Evolutionary conservation across 2,797 vertebrate genomes (phyloP), one percentile per base, ranked within the genome.

Genomic region (Molossus molossus): DNA sequence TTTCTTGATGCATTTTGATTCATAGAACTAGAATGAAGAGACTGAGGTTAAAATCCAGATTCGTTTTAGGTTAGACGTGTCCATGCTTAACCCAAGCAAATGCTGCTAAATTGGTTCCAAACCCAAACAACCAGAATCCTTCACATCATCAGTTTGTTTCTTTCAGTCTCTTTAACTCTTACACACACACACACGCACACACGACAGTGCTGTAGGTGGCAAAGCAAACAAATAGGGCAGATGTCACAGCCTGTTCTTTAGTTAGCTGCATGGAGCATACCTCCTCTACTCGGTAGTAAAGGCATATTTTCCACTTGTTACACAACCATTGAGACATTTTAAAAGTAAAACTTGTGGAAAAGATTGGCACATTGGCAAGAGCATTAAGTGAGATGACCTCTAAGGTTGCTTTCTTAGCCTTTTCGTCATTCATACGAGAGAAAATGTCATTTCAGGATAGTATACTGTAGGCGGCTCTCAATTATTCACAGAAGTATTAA

Each of bases 221-320:
- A 90, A 94, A 90, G 60, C 60, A 96, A 96, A 97, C 75, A 94
- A 55, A 88, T 10, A 3, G 6, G 53, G 58, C n/a, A 79, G 5
- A 37, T 48, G 81, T 93, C 91, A 92, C 17, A 87, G 88, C 21
- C 65, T 95, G 12, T 84, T 95, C 95, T 96, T 73, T 55, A 76
- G 55, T 20, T 75, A 90, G 50, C 6, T 94, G 81, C 85, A 90
- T 75, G 65, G 1, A 33, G 64, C 57, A 58, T 27, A 65, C 70
- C 60, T 92, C 75, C 33, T 45, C 58, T 87, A 67, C 53, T 83
- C 84, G 40, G 58, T 81, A 83, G 53, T 77, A 92, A 92, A 89
- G 77, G 23, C 53, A 14, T 72, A 94, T 95, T 97, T 97, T 97
- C 89, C 87, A 90, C 40, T 82, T 88, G 50, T 90, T 69, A 75